Evolutionary conservation across 2,888 invertebrate species (phyloP).

Genomic region (Xylota segnis): DNA sequence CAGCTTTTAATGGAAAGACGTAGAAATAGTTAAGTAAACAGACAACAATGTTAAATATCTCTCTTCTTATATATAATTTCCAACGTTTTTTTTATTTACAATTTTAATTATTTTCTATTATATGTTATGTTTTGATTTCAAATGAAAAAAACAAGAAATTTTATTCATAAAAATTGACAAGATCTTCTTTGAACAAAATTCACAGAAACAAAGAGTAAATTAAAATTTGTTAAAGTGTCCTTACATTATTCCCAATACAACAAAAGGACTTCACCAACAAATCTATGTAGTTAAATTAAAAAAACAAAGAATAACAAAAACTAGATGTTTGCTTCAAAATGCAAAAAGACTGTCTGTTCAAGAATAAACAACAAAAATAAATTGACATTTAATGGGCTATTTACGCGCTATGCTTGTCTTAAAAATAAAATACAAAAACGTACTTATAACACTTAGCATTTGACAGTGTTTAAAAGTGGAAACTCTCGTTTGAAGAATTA

Average conservation of each 20-base stretch:
- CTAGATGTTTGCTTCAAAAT: constrained; percentile 67
- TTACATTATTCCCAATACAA: constrained; percentile 28
- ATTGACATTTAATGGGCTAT: constrained; percentile 64
- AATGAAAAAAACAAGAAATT: constrained; percentile 21
- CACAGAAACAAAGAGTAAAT: constrained; percentile 10
- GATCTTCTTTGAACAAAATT: constrained; percentile 16
- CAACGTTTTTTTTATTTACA: background rate
- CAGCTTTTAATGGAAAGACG: constrained; percentile 29
- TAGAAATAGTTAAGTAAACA: constrained; percentile 25
- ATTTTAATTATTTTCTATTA: background rate
- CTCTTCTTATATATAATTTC: background rate
- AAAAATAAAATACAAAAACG: constrained; percentile 31
- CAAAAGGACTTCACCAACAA: constrained; percentile 22
- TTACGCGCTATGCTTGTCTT: constrained; percentile 61
- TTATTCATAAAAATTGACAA: constrained; percentile 1
- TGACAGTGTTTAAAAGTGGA: constrained; percentile 39
- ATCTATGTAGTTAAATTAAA: constrained; percentile 25
- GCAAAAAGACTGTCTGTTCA: constrained; percentile 70
- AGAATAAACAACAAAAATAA: constrained; percentile 39
- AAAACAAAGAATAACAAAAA: constrained; percentile 33
- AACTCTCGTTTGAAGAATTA: constrained; percentile 18
- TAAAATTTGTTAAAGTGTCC: constrained; percentile 54
- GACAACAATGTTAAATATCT: constrained; percentile 34
- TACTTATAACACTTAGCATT: constrained; percentile 53
- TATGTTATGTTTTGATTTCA: constrained; percentile 7